phyloP scores from a whole-genome alignment of 2,888 invertebrate species.

The Andrena trimmerana region DNA sequence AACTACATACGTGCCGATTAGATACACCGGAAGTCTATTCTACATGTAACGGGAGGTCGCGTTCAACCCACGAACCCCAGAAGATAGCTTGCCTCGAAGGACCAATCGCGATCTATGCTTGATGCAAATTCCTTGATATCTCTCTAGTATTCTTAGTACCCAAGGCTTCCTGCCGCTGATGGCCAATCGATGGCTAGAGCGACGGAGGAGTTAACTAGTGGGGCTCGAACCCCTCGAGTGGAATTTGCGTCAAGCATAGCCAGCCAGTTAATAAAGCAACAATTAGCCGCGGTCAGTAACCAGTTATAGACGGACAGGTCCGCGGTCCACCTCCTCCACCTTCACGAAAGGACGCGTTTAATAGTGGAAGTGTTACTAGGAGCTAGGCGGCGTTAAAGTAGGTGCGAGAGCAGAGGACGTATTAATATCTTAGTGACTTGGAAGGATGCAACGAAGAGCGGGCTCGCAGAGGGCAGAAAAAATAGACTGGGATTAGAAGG shows the following conservation, averaged over 20 bases:
- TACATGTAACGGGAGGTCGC: slow-evolving; percentile 1
- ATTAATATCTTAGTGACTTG: slow-evolving; percentile 27
- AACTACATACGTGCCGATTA: slow-evolving; percentile 22
- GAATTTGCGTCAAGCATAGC: slow-evolving; percentile 7
- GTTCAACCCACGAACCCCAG: slow-evolving; percentile 22
- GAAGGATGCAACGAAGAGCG: slow-evolving; percentile 24
- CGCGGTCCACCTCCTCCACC: slow-evolving; percentile 69
- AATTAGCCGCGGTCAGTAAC: slow-evolving; percentile 17
- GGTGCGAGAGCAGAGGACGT: slow-evolving; percentile 28
- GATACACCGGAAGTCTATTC: background rate
- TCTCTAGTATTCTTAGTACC: background rate
- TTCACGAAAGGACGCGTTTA: slow-evolving; percentile 41
- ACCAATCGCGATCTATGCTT: background rate
- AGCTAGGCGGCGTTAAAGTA: slow-evolving; percentile 33
- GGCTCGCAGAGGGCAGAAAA: slow-evolving; percentile 28
- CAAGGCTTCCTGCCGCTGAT: too few relatives aligned
- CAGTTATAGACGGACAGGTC: slow-evolving; percentile 16
- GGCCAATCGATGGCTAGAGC: too few relatives aligned
- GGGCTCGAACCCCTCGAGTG: background rate
- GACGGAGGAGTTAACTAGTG: too few relatives aligned
- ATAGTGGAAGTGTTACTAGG: slow-evolving; percentile 17
- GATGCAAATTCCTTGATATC: background rate
- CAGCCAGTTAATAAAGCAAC: slow-evolving; percentile 45
- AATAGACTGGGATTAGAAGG: slow-evolving; percentile 20
- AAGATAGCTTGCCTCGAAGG: slow-evolving; percentile 4